Conservation (phyloP, 2,888 invertebrate genomes). For the Cerastis rubricosa region DNA sequence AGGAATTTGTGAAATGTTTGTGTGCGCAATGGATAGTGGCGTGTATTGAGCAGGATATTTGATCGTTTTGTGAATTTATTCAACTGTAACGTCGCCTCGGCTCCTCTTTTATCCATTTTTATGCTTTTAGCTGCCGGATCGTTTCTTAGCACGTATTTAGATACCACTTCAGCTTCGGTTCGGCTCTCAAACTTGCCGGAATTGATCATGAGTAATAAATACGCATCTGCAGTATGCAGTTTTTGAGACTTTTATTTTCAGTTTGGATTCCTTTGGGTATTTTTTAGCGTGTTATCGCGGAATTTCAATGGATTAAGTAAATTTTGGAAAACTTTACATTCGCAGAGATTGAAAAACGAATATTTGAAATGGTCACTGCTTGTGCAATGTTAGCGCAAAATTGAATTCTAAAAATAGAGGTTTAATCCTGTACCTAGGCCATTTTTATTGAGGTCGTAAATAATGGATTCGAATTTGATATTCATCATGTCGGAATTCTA, state of each 20-base stretch:
- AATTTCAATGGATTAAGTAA: background rate
- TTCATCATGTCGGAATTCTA: slow-evolving; percentile 35
- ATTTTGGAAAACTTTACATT: background rate
- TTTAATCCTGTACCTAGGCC: background rate
- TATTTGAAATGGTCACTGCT: background rate
- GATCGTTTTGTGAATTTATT: slow-evolving; percentile 51
- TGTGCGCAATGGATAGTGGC: slow-evolving; percentile 40
- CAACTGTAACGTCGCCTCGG: slow-evolving; percentile 22
- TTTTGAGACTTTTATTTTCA: slow-evolving; percentile 1
- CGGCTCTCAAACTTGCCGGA: slow-evolving; percentile 13
- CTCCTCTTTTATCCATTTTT: slow-evolving; percentile 30
- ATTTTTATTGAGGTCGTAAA: slow-evolving; percentile 22
- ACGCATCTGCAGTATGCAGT: slow-evolving; percentile 7
- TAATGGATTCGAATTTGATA: slow-evolving; percentile 48
- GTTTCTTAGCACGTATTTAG: slow-evolving; percentile 33
- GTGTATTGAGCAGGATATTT: slow-evolving; percentile 35
- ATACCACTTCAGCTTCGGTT: slow-evolving; percentile 11
- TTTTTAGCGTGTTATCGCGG: background rate
- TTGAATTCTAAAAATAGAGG: slow-evolving; percentile 17
- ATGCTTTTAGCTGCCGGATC: slow-evolving; percentile 36
- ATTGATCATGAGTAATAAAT: slow-evolving; percentile 32
- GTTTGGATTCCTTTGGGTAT: slow-evolving; percentile 3
- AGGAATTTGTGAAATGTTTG: slow-evolving; percentile 49
- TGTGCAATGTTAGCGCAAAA: background rate
- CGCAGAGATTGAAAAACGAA: background rate